Evolutionary conservation across 2,888 invertebrate genomes (phyloP).

Genomic region (Tetheella fluctuosa): DNA sequence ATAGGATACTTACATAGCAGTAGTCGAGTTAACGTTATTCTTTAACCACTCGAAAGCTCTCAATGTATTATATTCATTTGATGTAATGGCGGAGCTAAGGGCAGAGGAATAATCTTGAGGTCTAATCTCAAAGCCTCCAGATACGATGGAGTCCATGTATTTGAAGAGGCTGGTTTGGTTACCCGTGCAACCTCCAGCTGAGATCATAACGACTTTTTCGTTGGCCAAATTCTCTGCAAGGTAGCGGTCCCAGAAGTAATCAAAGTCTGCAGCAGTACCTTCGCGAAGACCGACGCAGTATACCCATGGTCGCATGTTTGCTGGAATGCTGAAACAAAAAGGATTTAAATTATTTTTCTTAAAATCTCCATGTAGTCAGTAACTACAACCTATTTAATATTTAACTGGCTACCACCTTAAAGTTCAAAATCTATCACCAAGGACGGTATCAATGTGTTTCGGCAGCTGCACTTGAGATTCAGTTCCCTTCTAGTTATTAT

Average conservation of each 20-base stretch:
- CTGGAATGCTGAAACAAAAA: slow-evolving; percentile 49
- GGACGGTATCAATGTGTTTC: too few species aligned
- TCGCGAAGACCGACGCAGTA: slow-evolving; percentile 89
- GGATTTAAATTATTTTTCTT: too few species aligned
- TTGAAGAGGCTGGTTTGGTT: slow-evolving; percentile 61
- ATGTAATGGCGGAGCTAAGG: slow-evolving; percentile 76
- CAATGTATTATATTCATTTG: slow-evolving; percentile 82
- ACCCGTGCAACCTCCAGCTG: slow-evolving; percentile 87
- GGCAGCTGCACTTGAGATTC: too few species aligned
- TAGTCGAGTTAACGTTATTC: slow-evolving; percentile 47
- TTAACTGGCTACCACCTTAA: too few species aligned
- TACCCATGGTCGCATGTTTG: slow-evolving; percentile 86
- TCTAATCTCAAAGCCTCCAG: slow-evolving; percentile 57
- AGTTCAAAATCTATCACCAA: too few species aligned
- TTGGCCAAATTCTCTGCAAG: slow-evolving; percentile 84
- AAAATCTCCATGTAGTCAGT: too few species aligned
- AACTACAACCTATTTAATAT: too few species aligned
- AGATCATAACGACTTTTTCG: slow-evolving; percentile 87
- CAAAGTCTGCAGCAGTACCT: slow-evolving; percentile 86
- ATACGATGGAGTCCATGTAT: slow-evolving; percentile 58
- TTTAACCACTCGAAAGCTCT: slow-evolving; percentile 82
- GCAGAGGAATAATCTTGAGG: slow-evolving; percentile 70
- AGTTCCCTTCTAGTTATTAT: too few species aligned
- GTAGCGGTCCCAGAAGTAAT: slow-evolving; percentile 86
- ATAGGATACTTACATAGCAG: slow-evolving; percentile 45